Conservation (phyloP, 2,797 vertebrate genomes). For the Melanotaenia trifasciata region DNA sequence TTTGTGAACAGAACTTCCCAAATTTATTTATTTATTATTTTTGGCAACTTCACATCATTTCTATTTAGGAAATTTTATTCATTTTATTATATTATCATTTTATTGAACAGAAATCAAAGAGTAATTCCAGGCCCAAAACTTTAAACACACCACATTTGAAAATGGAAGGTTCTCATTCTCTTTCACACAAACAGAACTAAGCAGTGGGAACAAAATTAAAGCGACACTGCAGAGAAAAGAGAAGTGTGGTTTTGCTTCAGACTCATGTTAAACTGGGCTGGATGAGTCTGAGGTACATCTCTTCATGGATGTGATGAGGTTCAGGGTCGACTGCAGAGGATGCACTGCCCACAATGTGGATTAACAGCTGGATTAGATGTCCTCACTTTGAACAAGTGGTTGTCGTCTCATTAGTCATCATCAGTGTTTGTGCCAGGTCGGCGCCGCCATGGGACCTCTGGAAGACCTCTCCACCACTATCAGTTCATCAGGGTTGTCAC, state of each 20-base stretch:
- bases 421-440: constrained; percentile 96
- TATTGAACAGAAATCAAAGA: constrained; percentile 20
- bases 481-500: constrained; percentile 93
- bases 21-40: constrained; percentile 36
- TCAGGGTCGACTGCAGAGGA: not conserved
- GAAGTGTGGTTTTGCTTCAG: constrained; percentile 15
- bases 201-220: constrained; percentile 45
- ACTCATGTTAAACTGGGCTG: constrained; percentile 2
- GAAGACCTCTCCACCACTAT: constrained; percentile 92
- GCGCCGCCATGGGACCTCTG: constrained; percentile 90
- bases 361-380: constrained; percentile 27
- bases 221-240: constrained; percentile 44
- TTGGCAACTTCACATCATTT: constrained; percentile 62
- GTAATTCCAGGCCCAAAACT: not conserved
- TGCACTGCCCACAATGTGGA: constrained; percentile 9
- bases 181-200: constrained; percentile 34
- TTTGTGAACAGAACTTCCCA: constrained; percentile 27
- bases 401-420: constrained; percentile 5
- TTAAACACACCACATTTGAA: constrained; percentile 34
- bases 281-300: constrained; percentile 6
- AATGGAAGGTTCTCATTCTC: constrained; percentile 25
- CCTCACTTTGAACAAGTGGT: constrained; percentile 32
- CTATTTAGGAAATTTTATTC: constrained; percentile 29
- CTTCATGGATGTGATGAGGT: constrained; percentile 14
- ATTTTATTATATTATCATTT: constrained; percentile 7